Conservation (phyloP, 2,113 vertebrate species). For the Fulica atra region DNA sequence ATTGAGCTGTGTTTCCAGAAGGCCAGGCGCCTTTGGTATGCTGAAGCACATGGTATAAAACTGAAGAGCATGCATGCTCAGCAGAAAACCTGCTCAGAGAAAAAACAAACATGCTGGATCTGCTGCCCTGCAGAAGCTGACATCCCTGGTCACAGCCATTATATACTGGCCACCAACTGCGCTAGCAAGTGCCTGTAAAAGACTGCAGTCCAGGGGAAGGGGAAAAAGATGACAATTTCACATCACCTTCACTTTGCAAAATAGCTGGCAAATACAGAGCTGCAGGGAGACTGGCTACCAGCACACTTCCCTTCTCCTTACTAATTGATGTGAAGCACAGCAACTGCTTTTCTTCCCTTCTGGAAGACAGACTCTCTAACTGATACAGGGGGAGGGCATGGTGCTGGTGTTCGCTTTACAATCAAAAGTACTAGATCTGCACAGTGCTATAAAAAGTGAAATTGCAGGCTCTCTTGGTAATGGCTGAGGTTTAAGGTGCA, state of each 20-base stretch:
- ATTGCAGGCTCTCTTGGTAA: not conserved
- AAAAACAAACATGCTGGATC: not conserved
- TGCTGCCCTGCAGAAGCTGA: not conserved
- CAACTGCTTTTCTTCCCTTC: not conserved
- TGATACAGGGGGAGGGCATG: too few relatives aligned
- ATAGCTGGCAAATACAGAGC: not conserved
- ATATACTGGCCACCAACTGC: not conserved
- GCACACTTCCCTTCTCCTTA: not conserved
- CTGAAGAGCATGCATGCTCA: not conserved
- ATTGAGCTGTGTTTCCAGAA: not conserved
- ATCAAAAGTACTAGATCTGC: not conserved
- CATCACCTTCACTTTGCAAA: not conserved
- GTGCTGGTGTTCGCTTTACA: not conserved
- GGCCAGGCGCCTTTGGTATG: not conserved
- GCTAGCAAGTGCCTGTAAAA: not conserved
- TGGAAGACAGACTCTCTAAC: not conserved
- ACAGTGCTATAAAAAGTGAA: not conserved
- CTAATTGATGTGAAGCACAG: not conserved
- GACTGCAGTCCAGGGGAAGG: not conserved
- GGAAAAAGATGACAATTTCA: not conserved
- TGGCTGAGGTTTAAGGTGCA: not conserved
- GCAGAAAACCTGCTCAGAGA: not conserved
- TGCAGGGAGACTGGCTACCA: not conserved
- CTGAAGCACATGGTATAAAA: not conserved
- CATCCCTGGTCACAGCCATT: not conserved